phyloP scores from a whole-genome alignment of 2,797 vertebrate species.

The Crax fasciolata region DNA sequence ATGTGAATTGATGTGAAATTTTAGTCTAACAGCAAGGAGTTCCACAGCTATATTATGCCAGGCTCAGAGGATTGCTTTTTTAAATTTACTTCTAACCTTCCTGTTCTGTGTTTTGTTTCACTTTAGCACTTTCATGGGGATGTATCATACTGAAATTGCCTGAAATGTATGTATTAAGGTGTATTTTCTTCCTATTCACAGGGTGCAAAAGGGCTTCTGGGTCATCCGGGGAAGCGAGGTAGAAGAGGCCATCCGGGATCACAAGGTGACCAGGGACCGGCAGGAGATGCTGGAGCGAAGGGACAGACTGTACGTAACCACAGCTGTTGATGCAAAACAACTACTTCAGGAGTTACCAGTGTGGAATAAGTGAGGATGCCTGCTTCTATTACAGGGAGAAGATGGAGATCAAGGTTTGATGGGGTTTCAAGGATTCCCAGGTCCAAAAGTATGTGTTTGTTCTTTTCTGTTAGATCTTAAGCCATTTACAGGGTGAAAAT shows the following conservation, averaged over 20 bases:
- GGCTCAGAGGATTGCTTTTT: neutral
- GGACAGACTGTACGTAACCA: constrained; percentile 88
- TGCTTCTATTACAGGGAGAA: constrained; percentile 88
- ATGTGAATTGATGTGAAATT: neutral
- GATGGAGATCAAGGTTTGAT: constrained; percentile 89
- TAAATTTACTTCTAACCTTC: neutral
- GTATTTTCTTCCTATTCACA: constrained; percentile 67
- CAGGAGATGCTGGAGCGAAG: constrained; percentile 89
- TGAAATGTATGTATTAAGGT: rapidly evolving
- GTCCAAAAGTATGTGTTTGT: constrained; percentile 89
- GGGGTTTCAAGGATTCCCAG: constrained; percentile 94
- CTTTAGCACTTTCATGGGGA: neutral
- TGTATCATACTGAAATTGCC: neutral
- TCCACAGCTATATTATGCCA: neutral
- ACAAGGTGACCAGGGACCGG: constrained; percentile 91
- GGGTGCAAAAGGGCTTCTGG: constrained; percentile 91
- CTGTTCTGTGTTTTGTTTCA: neutral
- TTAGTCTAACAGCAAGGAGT: neutral
- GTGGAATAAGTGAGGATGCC: neutral
- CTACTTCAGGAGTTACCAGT: neutral
- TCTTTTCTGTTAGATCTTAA: constrained; percentile 59
- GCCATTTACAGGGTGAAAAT: neutral
- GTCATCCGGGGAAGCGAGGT: constrained; percentile 89
- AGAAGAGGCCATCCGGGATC: constrained; percentile 88
- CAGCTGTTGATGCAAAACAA: neutral